Evolutionary conservation across 1,140 invertebrate genomes (phyloP), one percentile per base, ranked within the genome.

Genomic region (Drosophila bocqueti): DNA sequence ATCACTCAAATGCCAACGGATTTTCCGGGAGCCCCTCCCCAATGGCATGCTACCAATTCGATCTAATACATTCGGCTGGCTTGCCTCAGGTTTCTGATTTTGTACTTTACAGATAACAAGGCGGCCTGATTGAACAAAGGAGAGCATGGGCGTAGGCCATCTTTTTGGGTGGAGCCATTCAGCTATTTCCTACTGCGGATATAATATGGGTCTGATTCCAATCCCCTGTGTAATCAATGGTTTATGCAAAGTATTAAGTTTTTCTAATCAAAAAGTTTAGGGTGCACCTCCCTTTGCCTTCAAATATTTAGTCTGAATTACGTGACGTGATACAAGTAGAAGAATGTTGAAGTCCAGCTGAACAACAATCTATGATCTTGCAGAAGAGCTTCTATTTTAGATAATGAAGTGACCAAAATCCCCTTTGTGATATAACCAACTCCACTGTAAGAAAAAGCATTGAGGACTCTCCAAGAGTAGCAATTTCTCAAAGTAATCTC

Each of bases 11-110:
- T 57, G 58, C 61, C 34, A 63, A 40, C 16, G 13, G 15, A 24
- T 16, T 46, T 45, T 54, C 8, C 11, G 21, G 15, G 21, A 31
- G 5, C 43, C 13, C 4, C 36, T 11, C 36, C 36, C 36, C 36
- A 50, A 58, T 42, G 64, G 24, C 46, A 59, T 68, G 26, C 50
- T 40, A 26, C 13, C n/a, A 16, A 57, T 72, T 57, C 50, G 31
- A 21, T 13, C 26, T 31, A 15, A 16, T 16, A 45, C 49, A 29
- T 69, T 47, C 21, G 21, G 34, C 54, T 18, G 31, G 15, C 34
- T 47, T 49, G 24, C n/a, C 18, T 47, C 46, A 21, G 46, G 31
- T 38, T 40, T 57, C n/a, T 18, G 36, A 63, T 63, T 47, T 61
- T 21, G 2, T 42, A 43, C 52, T 55, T 64, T 58, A n/a, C 36